Evolutionary conservation across 2,113 vertebrate genomes (phyloP).

Genomic region (Leptosomus discolor): DNA sequence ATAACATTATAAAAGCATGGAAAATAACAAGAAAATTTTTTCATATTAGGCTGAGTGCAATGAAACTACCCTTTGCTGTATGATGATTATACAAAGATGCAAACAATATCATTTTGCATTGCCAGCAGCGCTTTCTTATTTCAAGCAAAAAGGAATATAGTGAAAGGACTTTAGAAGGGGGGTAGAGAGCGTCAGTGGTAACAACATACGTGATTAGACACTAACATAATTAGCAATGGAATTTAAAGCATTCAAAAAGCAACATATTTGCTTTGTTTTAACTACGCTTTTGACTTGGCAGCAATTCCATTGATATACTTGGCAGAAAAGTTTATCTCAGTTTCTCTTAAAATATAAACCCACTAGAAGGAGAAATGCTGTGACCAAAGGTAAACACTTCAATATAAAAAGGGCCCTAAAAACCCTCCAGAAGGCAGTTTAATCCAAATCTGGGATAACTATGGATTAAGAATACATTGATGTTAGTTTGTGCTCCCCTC

Average conservation of each 20-base stretch:
- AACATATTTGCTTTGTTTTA: background rate
- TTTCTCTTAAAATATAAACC: background rate
- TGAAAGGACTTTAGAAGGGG: background rate
- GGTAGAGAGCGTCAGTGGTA: background rate
- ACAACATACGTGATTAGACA: background rate
- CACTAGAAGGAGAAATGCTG: background rate
- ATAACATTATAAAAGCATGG: background rate
- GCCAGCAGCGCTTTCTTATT: background rate
- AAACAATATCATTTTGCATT: background rate
- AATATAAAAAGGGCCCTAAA: background rate
- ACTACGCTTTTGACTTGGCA: background rate
- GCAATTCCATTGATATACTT: background rate
- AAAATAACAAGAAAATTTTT: background rate
- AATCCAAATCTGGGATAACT: conserved; percentile 40
- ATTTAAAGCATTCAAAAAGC: background rate
- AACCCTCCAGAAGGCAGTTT: conserved; percentile 23
- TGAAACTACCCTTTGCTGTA: background rate
- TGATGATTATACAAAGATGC: background rate
- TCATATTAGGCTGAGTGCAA: background rate
- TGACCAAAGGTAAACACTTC: background rate
- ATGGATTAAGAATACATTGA: conserved; percentile 1
- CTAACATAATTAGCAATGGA: conserved; percentile 23
- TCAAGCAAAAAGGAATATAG: background rate
- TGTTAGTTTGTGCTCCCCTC: background rate
- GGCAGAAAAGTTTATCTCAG: background rate